Evolutionary conservation across 2,888 invertebrate species (phyloP), one percentile per base, ranked within the genome.

Genomic region (Dastarcus helophoroides): DNA sequence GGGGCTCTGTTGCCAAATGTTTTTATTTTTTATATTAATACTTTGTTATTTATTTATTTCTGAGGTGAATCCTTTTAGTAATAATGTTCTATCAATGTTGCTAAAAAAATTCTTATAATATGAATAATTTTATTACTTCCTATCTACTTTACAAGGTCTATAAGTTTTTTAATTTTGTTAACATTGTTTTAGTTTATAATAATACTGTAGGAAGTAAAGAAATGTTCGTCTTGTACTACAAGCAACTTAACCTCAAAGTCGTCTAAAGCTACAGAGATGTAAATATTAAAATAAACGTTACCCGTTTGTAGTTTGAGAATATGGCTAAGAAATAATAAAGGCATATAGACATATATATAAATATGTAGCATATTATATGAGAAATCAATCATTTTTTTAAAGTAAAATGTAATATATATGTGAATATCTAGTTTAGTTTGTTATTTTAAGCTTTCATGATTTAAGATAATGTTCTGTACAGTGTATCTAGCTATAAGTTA

Each of bases 401-500:
- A 56, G 53, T 60, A 57, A 55, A 51, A 43, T 60, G 60, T 60
- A 59, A 59, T 48, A 60, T 60, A 60, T 47, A 58, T 60, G 58
- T 60, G 60, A 60, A 60, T 60, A 58, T 52, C 46, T 51, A 50
- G 53, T 48, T 54, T 56, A 56, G 52, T 59, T 58, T 51, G 53
- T 55, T 56, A 55, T 43, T 50, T 54, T 54, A 54, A 50, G 48
- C 50, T 51, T 48, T 44, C 47, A 48, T 48, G 51, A 42, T 44
- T 54, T 52, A 54, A 56, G 49, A 54, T n/a, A n/a, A 43, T 54
- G 59, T 54, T 56, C 54, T 62, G 62, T 62, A 62, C 62, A 62
- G 62, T 62, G 61, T 62, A 62, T 56, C 53, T 60, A 60, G 61
- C 56, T 56, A 54, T 53, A 52, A 56, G 46, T 50, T 58, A 56